Conservation (phyloP, 2,113 vertebrate species). For the Corvus moneduloides region DNA sequence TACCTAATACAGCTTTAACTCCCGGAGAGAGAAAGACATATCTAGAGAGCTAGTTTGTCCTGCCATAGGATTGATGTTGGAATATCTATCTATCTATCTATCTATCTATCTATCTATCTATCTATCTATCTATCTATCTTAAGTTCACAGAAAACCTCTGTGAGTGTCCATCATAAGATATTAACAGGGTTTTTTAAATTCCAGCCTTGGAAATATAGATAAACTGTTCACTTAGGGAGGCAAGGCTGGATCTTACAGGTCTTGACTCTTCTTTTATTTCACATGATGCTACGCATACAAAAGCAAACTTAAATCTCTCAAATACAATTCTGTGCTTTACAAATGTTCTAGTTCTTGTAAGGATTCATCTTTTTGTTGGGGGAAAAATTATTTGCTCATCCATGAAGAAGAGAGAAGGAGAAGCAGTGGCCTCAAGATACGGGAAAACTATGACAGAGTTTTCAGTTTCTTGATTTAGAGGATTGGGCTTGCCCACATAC, state of each 20-base stretch:
- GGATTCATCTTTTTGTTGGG: neutral
- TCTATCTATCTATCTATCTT: neutral
- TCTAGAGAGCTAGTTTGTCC: neutral
- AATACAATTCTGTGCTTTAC: neutral
- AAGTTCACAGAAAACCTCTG: neutral
- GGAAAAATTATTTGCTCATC: neutral
- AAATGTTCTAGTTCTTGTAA: neutral
- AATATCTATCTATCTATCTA: too few species aligned
- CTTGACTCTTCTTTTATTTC: neutral
- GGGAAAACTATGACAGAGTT: neutral
- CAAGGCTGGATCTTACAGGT: neutral
- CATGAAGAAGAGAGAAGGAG: neutral
- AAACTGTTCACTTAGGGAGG: neutral
- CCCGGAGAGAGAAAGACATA: neutral
- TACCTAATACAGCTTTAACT: neutral
- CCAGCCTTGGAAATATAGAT: neutral
- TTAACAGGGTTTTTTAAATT: neutral
- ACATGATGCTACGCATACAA: neutral
- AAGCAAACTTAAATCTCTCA: neutral
- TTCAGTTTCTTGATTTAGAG: neutral
- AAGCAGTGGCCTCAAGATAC: neutral
- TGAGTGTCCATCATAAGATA: neutral
- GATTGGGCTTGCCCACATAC: neutral
- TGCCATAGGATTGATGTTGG: neutral
- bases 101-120: too few species aligned